These are phyloP conservation scores for Chaenocephalus aceratus DNA, from an alignment of 2,113 vertebrate species.

Conservation along the genomic window DNA sequence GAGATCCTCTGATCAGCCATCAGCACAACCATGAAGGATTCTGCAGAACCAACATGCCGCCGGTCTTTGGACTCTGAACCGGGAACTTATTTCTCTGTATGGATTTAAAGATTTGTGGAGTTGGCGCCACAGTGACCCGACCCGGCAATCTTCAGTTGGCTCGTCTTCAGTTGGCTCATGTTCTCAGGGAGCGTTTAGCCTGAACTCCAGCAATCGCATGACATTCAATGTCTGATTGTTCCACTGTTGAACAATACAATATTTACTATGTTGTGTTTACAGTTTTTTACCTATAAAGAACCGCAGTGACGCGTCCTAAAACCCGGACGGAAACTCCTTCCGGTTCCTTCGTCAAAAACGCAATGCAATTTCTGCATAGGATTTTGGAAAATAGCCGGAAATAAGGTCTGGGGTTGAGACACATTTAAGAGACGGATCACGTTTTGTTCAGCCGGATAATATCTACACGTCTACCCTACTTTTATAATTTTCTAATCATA, in stretches of 20 bases:
- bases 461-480: no score
- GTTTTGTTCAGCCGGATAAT: no score
- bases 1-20: slow-evolving; percentile 9
- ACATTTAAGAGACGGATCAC: no score
- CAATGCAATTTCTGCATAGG: no score
- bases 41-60: slow-evolving; percentile 23
- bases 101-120: slow-evolving; percentile 14
- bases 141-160: neutral
- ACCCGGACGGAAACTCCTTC: no score
- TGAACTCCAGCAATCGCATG: neutral
- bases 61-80: slow-evolving; percentile 16
- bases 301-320: no score
- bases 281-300: neutral
- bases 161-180: neutral
- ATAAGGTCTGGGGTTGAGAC: no score
- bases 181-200: neutral
- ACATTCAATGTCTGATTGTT: neutral
- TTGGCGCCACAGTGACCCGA: neutral
- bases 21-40: slow-evolving; percentile 16
- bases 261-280: neutral
- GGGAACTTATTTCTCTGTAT: slow-evolving; percentile 24
- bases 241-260: neutral
- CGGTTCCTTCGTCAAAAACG: no score
- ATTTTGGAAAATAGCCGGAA: no score
- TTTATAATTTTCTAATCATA: no score